Evolutionary conservation across 2,888 invertebrate genomes (phyloP), one percentile per base, ranked within the genome.

Genomic region (Camponotus fellah): DNA sequence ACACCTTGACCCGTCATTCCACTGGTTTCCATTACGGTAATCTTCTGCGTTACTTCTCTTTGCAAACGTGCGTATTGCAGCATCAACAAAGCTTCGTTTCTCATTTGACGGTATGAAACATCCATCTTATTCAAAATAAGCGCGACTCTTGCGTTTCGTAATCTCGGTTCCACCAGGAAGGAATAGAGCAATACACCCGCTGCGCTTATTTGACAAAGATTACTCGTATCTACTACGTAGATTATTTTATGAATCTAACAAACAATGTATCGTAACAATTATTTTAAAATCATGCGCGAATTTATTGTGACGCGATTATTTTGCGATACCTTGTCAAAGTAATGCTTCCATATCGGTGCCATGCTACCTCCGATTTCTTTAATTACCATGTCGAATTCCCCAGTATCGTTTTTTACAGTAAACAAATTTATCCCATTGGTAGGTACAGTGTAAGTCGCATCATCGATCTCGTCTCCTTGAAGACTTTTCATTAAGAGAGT

Each of bases 121-220:
- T 98, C 98, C 97, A 97, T 98, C 95, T 98, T 98, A 17, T 97
- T 96, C 12, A 98, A 94, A 0, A 98, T 97, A 81, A 98, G 93
- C 32, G 91, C 91, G 93, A 98, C 97, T 95, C 97, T 97, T 0
- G 96, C 96, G 72, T 96, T 95, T 90, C 96, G 96, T 34, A 98
- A 95, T 65, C 95, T 95, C 0, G 98, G 98, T 91, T 98, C 97
- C 0, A 97, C 97, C 34, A 98, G 93, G 64, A 98, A 95, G 0
- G 97, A 97, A 93, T 98, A 98, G 0, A 98, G 95, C 58, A 98
- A 95, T 0, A 98, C 97, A 34, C 97, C 97, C 17, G 98, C 97
- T 1, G 97, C 97, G 1, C 98, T 97, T 92, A 98, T 98, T 95
- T 98, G 98, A 91, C 98, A 98, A 60, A 98, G 95, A 95, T 98